These are phyloP conservation scores for Brassicogethes aeneus DNA, from an alignment of 2,888 invertebrate genomes.

Conservation along the genomic window DNA sequence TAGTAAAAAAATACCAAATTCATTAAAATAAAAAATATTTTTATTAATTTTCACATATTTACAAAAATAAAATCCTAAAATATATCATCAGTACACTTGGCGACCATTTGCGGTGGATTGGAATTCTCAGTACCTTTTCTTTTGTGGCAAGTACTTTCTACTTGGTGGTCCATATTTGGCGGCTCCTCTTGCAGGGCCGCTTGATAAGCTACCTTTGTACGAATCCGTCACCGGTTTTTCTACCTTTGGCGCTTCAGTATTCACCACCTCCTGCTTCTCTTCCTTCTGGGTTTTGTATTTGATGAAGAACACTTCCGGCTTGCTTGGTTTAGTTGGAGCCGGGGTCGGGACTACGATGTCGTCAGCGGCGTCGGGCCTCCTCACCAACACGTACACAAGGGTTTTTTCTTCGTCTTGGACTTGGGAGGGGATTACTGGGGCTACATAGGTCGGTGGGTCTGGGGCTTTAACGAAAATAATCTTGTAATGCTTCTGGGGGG, in stretches of 20 bases:
- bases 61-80: too few relatives aligned
- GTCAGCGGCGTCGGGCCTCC: constrained; percentile 64
- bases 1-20: too few relatives aligned
- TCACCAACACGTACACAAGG: constrained; percentile 33
- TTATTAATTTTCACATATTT: too few relatives aligned
- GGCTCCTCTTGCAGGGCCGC: too few relatives aligned
- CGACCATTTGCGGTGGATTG: too few relatives aligned
- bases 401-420: constrained; percentile 29
- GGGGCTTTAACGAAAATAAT: constrained; percentile 44
- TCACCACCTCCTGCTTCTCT: constrained; percentile 19
- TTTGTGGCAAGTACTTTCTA: too few relatives aligned
- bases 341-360: constrained; percentile 66
- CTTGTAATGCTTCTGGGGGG: constrained; percentile 21
- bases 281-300: constrained; percentile 63
- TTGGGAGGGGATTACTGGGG: constrained; percentile 25
- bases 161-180: too few relatives aligned
- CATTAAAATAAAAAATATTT: too few relatives aligned
- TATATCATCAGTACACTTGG: too few relatives aligned
- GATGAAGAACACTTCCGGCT: constrained; percentile 86
- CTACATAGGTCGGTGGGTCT: constrained; percentile 16
- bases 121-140: too few relatives aligned
- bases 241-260: constrained; percentile 32
- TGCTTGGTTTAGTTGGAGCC: constrained; percentile 69
- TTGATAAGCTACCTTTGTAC: too few relatives aligned
- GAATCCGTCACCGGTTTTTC: constrained; percentile 7